Conservation (phyloP, 2,888 invertebrate species). For the Drosophila incognita region DNA sequence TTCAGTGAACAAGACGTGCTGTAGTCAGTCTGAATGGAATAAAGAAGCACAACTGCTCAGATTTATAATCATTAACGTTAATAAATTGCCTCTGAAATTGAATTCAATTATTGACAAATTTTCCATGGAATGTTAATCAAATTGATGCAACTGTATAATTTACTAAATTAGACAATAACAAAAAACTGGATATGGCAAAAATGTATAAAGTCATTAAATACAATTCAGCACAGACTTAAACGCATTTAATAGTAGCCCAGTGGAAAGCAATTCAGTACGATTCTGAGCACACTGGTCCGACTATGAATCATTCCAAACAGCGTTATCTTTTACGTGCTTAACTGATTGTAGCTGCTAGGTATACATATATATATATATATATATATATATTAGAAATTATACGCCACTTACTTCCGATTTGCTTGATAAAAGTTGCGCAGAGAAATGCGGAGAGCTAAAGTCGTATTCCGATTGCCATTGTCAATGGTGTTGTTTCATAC, state of each 20-base stretch:
- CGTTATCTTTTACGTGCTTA: background rate
- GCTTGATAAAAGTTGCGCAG: slow-evolving; percentile 32
- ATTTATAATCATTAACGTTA: slow-evolving; percentile 8
- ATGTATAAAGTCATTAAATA: slow-evolving; percentile 25
- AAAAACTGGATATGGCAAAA: background rate
- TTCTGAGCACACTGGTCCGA: background rate
- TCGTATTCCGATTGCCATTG: slow-evolving; percentile 17
- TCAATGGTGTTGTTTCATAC: slow-evolving; percentile 13
- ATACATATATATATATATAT: background rate
- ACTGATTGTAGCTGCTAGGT: background rate
- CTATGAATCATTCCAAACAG: slow-evolving; percentile 2
- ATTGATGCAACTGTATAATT: slow-evolving; percentile 28
- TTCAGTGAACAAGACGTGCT: background rate
- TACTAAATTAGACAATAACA: slow-evolving; percentile 26
- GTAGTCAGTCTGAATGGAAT: background rate
- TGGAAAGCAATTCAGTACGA: slow-evolving; percentile 15
- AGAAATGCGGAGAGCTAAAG: slow-evolving; percentile 6
- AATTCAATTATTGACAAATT: slow-evolving; percentile 14
- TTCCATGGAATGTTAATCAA: slow-evolving; percentile 21
- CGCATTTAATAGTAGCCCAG: slow-evolving; percentile 6
- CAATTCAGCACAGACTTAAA: slow-evolving; percentile 20
- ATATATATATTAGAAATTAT: slow-evolving; percentile 1
- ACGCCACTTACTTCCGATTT: slow-evolving; percentile 26
- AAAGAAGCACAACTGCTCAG: background rate
- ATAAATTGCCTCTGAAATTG: slow-evolving; percentile 10